phyloP scores from a whole-genome alignment of 2,113 vertebrate species.

The Entosphenus tridentatus region DNA sequence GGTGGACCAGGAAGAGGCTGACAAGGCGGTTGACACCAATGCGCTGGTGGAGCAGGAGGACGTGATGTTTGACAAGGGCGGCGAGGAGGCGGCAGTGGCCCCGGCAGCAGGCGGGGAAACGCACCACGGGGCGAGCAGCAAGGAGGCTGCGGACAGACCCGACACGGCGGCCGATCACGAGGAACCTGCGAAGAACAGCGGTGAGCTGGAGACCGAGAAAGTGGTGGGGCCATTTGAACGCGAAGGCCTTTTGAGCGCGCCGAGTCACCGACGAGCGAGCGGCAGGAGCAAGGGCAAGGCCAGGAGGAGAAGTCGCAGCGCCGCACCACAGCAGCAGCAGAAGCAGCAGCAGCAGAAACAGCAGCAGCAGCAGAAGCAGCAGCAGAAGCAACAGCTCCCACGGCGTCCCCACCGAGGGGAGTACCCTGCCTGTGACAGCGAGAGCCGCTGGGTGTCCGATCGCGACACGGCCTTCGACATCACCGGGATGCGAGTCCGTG shows the following conservation, averaged over 20 bases:
- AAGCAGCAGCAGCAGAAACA: neutral
- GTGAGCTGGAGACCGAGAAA: neutral
- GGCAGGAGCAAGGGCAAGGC: neutral
- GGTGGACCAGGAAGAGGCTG: too few species aligned
- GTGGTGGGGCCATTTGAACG: neutral
- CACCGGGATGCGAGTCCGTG: constrained; percentile 29
- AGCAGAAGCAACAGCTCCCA: neutral
- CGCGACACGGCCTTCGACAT: constrained; percentile 33
- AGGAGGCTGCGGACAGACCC: neutral
- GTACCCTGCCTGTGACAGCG: constrained; percentile 42
- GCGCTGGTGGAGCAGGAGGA: too few species aligned
- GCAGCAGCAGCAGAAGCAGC: neutral
- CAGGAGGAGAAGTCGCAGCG: neutral
- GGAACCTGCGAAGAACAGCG: neutral
- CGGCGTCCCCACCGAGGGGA: constrained; percentile 18
- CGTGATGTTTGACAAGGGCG: neutral
- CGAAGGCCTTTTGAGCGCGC: neutral
- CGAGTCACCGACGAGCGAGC: neutral
- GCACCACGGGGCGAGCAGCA: neutral
- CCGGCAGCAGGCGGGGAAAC: neutral
- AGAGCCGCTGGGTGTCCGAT: constrained; percentile 49
- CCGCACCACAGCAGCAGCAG: neutral
- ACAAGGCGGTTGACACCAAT: too few species aligned
- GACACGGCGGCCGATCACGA: neutral
- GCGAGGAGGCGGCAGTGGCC: neutral